Evolutionary conservation across 2,797 vertebrate genomes (phyloP).

Genomic region (Scyliorhinus canicula): DNA sequence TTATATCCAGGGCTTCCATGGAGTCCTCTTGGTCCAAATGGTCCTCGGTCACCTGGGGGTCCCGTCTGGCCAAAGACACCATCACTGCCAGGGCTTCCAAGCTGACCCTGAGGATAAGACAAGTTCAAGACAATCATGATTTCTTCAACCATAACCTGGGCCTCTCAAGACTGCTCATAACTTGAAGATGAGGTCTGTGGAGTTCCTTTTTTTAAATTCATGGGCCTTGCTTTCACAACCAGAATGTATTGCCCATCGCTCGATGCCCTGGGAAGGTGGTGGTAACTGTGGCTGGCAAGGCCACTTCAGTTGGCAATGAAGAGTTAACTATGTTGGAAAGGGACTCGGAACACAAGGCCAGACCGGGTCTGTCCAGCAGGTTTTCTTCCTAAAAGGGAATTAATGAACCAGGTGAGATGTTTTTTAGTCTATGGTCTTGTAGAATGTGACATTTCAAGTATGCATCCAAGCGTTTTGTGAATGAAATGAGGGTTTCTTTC

Average conservation of each 20-base stretch:
- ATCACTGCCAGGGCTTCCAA: slow-evolving; percentile 56
- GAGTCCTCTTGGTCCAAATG: slow-evolving; percentile 57
- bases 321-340: not conserved
- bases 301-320: not conserved
- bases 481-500: not conserved
- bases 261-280: not conserved
- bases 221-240: not conserved
- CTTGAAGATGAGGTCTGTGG: too few relatives aligned
- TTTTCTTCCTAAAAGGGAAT: not conserved
- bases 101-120: slow-evolving; percentile 58
- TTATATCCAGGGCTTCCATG: slow-evolving; percentile 62
- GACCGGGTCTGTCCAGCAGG: not conserved
- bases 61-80: slow-evolving; percentile 67
- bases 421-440: not conserved
- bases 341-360: not conserved
- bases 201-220: not conserved
- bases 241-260: not conserved
- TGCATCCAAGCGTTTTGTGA: not conserved
- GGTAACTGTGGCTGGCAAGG: not conserved
- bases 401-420: not conserved
- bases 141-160: not conserved
- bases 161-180: not conserved
- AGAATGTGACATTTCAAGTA: not conserved
- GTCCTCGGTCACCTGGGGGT: slow-evolving; percentile 60
- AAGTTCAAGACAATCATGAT: not conserved